Evolutionary conservation across 1,140 invertebrate species (phyloP).

Genomic region (Heliconius hermathena): DNA sequence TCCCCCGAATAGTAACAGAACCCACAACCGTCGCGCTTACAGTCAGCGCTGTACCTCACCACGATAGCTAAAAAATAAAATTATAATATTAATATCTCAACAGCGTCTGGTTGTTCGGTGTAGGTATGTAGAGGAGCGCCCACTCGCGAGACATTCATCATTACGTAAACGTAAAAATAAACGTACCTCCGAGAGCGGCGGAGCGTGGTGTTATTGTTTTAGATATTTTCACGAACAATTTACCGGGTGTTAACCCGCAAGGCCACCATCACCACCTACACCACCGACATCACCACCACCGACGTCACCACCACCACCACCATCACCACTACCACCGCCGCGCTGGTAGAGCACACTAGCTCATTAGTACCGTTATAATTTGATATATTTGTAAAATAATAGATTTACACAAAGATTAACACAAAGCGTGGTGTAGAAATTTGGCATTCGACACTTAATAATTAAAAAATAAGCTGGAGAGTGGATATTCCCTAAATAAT

Average conservation of each 20-base stretch:
- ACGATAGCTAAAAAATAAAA: neutral
- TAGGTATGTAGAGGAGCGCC: neutral
- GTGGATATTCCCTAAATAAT: no score
- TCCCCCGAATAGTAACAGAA: neutral
- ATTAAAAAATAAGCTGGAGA: no score
- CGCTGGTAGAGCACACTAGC: no score
- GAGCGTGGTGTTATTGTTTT: constrained; percentile 28
- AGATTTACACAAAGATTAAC: no score
- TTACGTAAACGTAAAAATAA: constrained; percentile 24
- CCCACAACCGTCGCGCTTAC: neutral
- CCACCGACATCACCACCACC: no score
- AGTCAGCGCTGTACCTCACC: neutral
- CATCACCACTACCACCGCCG: no score
- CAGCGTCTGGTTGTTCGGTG: neutral
- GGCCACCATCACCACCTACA: neutral
- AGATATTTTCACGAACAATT: constrained; percentile 20
- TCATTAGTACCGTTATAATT: no score
- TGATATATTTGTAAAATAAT: no score
- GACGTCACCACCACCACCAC: no score
- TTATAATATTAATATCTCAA: neutral
- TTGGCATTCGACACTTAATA: no score
- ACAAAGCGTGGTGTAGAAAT: no score
- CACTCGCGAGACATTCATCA: neutral
- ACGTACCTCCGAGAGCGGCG: neutral
- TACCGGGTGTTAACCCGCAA: constrained; percentile 21